Base-by-base conservation (phyloP, 2,113 vertebrate genomes). In the Aramus guarauna region DNA sequence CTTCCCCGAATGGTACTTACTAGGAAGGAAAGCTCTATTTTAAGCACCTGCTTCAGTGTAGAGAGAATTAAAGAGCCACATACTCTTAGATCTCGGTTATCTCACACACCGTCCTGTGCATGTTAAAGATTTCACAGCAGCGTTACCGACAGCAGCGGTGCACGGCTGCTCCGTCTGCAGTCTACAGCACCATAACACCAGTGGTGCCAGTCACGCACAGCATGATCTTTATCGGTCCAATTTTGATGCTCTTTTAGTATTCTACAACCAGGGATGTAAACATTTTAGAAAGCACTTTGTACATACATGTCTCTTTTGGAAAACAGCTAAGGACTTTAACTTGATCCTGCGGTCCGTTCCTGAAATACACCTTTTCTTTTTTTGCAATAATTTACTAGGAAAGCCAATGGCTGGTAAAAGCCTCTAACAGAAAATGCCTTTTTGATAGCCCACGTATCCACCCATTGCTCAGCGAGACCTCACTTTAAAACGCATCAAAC, bases 101-200 rank as follows among this genome's bases (percentile, higher is more conserved):
- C 41, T 55, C 45, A 48, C 37, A 26, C 34, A 56, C 0, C 0
- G 3, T 80, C 37, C 6, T 8, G 47, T 2, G 2, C 3, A n/a
- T 5, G 0, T 39, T 22, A 55, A 64, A 52, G 32, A 84, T 52
- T 84, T 71, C 79, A 74, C 19, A 64, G 75, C 47, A 91, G 52
- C 0, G 0, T 17, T 73, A 64, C 2, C 1, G 0, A 24, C 39
- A 81, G 1, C 12, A 36, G 52, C 41, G 63, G 16, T 0, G 17
- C 66, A 66, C 86, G 43, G 67, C 41, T 83, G 63, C 64, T 81
- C 80, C 0, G 3, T 13, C 47, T 1, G 2, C 58, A 88, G 72
- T 23, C 24, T 43, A 23, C 0, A 0, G 66, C 36, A 69, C 19
- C 0, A 0, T 6, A 63, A 21, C 17, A 45, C 17, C 18, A 26